Evolutionary conservation across 2,797 vertebrate species (phyloP).

Genomic region (Coregonus sp.): DNA sequence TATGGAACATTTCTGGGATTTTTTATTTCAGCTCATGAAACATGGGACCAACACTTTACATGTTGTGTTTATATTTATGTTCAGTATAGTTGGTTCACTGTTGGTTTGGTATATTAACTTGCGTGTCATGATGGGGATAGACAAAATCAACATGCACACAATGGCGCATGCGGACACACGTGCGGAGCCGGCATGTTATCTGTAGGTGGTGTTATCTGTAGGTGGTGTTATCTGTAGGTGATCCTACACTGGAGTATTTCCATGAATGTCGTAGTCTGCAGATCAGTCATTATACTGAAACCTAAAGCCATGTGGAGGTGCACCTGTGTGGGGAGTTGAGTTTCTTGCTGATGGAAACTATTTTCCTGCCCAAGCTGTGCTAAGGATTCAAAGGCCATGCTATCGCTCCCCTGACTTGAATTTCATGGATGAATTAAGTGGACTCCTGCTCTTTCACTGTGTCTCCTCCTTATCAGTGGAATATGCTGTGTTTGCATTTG

Average conservation of each 20-base stretch:
- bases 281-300: constrained; percentile 35
- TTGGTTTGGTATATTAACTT: too few species aligned
- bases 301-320: constrained; percentile 25
- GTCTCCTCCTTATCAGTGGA: constrained; percentile 23
- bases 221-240: not conserved
- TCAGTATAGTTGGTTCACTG: too few species aligned
- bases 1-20: too few species aligned
- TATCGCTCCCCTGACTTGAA: constrained; percentile 30
- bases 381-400: constrained; percentile 45
- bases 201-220: not conserved
- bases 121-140: too few species aligned
- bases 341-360: constrained; percentile 50
- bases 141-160: too few species aligned
- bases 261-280: constrained; percentile 14
- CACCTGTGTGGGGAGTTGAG: constrained; percentile 37
- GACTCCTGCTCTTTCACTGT: constrained; percentile 16
- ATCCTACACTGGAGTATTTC: constrained; percentile 17
- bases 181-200: not conserved
- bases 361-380: constrained; percentile 33
- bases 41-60: too few species aligned
- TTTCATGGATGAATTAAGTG: constrained; percentile 43
- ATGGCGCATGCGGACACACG: too few species aligned
- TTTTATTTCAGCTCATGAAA: too few species aligned
- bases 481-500: constrained; percentile 29
- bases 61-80: too few species aligned